phyloP scores from a whole-genome alignment of 2,888 invertebrate species.

The Xestia ashworthii region DNA sequence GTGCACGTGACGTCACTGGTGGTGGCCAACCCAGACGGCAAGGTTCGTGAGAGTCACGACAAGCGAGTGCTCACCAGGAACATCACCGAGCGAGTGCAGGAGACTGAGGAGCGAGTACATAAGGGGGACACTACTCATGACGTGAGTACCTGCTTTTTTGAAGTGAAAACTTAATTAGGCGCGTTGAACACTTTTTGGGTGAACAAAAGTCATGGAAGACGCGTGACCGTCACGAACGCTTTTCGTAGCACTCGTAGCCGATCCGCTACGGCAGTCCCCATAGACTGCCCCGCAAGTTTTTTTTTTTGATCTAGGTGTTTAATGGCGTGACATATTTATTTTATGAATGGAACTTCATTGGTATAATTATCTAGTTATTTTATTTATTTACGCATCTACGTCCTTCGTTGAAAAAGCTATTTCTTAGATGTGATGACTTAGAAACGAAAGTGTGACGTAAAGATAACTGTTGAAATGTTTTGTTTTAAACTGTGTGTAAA shows the following conservation, averaged over 20 bases:
- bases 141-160: conserved; percentile 88
- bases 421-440: background rate
- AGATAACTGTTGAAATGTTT: background rate
- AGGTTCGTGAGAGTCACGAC: conserved; percentile 95
- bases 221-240: too few relatives aligned
- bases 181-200: too few relatives aligned
- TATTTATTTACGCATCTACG: background rate
- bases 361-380: background rate
- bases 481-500: background rate
- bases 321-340: background rate
- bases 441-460: background rate
- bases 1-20: conserved; percentile 85
- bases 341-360: background rate
- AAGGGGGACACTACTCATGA: conserved; percentile 96
- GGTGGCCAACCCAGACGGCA: conserved; percentile 93
- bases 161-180: too few relatives aligned
- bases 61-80: conserved; percentile 95
- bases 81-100: conserved; percentile 95
- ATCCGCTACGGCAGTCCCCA: too few relatives aligned
- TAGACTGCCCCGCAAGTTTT: background rate
- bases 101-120: conserved; percentile 96
- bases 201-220: too few relatives aligned
- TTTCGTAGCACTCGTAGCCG: too few relatives aligned
- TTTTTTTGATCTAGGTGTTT: background rate
- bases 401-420: background rate